Evolutionary conservation across 2,113 vertebrate species (phyloP).

Genomic region (Serinus canaria): DNA sequence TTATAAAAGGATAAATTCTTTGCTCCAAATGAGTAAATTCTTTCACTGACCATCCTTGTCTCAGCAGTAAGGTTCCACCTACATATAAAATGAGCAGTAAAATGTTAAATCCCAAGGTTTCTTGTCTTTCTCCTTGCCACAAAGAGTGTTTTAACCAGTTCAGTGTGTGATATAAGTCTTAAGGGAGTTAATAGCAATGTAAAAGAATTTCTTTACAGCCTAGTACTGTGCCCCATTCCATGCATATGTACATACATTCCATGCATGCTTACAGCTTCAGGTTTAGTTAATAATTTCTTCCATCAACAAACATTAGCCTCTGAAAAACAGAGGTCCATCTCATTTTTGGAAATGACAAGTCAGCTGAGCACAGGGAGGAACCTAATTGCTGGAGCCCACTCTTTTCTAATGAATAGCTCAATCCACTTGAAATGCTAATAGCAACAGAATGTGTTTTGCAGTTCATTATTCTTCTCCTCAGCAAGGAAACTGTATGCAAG

Average conservation of each 20-base stretch:
- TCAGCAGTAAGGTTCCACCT: neutral
- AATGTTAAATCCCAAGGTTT: neutral
- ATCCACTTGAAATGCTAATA: constrained; percentile 61
- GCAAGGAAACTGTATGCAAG: constrained; percentile 39
- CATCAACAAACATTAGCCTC: constrained; percentile 11
- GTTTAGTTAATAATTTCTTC: constrained; percentile 34
- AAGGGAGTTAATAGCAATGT: neutral
- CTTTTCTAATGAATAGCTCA: constrained; percentile 54
- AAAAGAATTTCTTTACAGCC: neutral
- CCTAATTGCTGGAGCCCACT: constrained; percentile 37
- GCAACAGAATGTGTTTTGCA: constrained; percentile 43
- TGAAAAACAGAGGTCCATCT: neutral
- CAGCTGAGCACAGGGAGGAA: neutral
- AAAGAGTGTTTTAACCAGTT: neutral
- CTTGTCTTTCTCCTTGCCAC: neutral
- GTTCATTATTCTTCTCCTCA: constrained; percentile 61
- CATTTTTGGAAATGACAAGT: constrained; percentile 39
- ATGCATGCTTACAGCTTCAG: neutral
- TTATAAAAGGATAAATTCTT: neutral
- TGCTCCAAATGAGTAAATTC: neutral
- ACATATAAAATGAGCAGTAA: neutral
- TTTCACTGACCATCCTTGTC: neutral
- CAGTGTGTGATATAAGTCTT: neutral
- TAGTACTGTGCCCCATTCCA: neutral
- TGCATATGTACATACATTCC: neutral